These are phyloP conservation scores for Ascidia mentula DNA, from an alignment of 23 tunicate genomes.

Conservation along the genomic window DNA sequence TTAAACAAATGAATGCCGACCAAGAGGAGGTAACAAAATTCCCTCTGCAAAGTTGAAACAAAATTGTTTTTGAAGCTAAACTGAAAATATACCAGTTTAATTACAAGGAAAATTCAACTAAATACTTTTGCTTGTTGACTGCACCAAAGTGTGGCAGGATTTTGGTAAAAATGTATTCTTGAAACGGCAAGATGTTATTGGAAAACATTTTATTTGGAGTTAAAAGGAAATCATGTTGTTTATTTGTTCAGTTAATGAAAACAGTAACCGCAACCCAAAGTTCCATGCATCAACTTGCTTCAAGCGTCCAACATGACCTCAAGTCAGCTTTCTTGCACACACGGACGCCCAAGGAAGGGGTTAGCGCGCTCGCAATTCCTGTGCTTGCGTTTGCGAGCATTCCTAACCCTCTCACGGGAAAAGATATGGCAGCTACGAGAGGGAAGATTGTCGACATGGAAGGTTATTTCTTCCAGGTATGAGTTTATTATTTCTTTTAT, in stretches of 20 bases:
- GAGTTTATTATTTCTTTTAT: background rate
- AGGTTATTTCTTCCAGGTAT: conserved; percentile 63
- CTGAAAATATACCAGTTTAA: no score
- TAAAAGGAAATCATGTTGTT: no score
- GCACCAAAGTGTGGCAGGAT: no score
- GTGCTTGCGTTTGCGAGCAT: conserved; percentile 21
- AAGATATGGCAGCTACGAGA: conserved; percentile 40
- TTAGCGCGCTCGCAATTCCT: conserved; percentile 27
- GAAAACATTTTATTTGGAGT: no score
- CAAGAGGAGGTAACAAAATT: conserved; percentile 81
- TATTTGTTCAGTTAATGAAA: conserved; percentile 66
- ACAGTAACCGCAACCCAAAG: conserved; percentile 37
- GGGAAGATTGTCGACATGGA: conserved; percentile 37
- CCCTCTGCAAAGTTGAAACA: no score
- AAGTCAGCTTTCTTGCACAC: conserved; percentile 35
- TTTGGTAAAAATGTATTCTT: no score
- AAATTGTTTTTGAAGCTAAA: no score
- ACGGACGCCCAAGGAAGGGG: conserved; percentile 17
- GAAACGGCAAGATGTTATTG: no score
- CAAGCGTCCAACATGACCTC: conserved; percentile 19
- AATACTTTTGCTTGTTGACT: no score
- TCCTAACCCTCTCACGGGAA: conserved; percentile 36
- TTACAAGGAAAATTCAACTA: no score
- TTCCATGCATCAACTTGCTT: conserved; percentile 38
- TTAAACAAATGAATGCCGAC: conserved; percentile 58